These are phyloP conservation scores for Carabus problematicus DNA, from an alignment of 2,888 invertebrate genomes.

Conservation along the genomic window DNA sequence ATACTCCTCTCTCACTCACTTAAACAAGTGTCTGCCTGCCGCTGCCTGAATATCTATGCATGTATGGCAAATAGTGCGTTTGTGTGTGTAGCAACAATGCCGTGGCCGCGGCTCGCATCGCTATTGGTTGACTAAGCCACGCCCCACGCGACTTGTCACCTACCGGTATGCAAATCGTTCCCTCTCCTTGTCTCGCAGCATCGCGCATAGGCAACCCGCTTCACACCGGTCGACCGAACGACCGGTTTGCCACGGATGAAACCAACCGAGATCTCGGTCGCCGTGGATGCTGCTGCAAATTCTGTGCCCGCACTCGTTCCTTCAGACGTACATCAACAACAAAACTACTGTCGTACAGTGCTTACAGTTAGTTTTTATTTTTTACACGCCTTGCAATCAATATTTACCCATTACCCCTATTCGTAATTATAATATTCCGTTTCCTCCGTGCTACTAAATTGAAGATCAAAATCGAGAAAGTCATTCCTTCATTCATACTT, in stretches of 20 bases:
- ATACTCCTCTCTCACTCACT: slow-evolving; percentile 46
- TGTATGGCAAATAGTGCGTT: slow-evolving; percentile 6
- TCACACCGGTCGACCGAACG: slow-evolving; percentile 5
- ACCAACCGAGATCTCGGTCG: not conserved
- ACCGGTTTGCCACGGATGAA: not conserved
- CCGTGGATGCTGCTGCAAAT: not conserved
- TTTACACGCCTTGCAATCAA: too few species aligned
- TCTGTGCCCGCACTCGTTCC: not conserved
- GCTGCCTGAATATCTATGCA: slow-evolving; percentile 1
- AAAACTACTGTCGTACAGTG: too few species aligned
- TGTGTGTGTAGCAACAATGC: slow-evolving; percentile 26
- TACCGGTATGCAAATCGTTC: slow-evolving; percentile 62
- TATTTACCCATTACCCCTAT: too few species aligned
- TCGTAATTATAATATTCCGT: too few species aligned
- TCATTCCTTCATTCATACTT: too few species aligned
- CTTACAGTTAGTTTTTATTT: too few species aligned
- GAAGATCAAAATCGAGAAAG: too few species aligned
- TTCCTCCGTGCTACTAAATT: too few species aligned
- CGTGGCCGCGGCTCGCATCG: slow-evolving; percentile 47
- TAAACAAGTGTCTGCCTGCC: slow-evolving; percentile 11
- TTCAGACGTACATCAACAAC: not conserved
- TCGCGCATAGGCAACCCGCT: slow-evolving; percentile 22
- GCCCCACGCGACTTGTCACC: slow-evolving; percentile 61
- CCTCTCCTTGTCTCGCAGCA: slow-evolving; percentile 44
- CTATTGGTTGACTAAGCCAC: slow-evolving; percentile 56